Conservation (phyloP, 1,140 invertebrate species). For the Trachymyrmex cornetzi region DNA sequence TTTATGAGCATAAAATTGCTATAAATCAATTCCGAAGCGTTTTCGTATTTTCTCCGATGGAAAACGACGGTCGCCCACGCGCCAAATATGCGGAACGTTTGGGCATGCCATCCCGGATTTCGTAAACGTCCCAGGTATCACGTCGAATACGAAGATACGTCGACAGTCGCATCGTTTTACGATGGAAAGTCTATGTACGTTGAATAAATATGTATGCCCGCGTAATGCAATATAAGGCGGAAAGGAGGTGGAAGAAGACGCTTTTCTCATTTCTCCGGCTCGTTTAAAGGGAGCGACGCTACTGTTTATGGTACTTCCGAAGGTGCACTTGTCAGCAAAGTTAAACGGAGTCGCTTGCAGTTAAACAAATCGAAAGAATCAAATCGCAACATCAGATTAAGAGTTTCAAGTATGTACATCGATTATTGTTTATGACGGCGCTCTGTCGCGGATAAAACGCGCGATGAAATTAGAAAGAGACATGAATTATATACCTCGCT, state of each 20-base stretch:
- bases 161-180: conserved; percentile 64
- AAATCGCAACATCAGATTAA: background rate
- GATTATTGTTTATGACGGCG: background rate
- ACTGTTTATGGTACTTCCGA: conserved; percentile 21
- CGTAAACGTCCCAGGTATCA: conserved; percentile 69
- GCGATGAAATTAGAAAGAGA: conserved; percentile 13
- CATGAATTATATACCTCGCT: conserved; percentile 34
- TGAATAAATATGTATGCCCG: conserved; percentile 77
- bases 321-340: background rate
- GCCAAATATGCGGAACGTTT: conserved; percentile 67
- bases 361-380: conserved; percentile 43
- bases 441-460: background rate
- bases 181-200: conserved; percentile 71
- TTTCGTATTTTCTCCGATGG: conserved; percentile 66
- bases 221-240: conserved; percentile 73
- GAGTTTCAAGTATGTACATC: background rate
- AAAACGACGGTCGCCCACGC: conserved; percentile 54
- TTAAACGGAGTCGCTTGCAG: background rate
- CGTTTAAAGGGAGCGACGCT: conserved; percentile 30
- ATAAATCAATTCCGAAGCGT: conserved; percentile 54
- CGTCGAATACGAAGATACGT: conserved; percentile 71
- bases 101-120: conserved; percentile 66
- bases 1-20: conserved; percentile 55
- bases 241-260: conserved; percentile 59
- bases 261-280: conserved; percentile 37